Conservation (phyloP, 1,140 invertebrate genomes). For the Zaprionus capensis region DNA sequence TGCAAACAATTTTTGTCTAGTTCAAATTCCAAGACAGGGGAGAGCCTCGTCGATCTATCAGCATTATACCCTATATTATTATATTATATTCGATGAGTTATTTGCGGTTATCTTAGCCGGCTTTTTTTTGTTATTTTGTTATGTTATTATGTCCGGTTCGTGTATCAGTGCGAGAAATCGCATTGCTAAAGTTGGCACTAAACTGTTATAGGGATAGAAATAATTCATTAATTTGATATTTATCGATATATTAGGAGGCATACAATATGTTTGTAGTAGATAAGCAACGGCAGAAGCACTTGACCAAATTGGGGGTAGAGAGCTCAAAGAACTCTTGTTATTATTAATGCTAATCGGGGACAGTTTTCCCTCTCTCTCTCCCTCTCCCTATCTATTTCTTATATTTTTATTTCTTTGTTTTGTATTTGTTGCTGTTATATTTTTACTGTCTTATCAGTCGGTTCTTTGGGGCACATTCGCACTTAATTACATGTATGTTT, state of each 20-base stretch:
- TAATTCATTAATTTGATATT: slow-evolving; percentile 2
- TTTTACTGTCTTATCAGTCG: slow-evolving; percentile 19
- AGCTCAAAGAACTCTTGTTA: not conserved
- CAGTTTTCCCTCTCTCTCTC: not conserved
- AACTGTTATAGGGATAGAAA: not conserved
- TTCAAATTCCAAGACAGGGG: too few relatives aligned
- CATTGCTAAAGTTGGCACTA: slow-evolving; percentile 13
- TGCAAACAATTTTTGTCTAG: too few relatives aligned
- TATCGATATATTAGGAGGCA: not conserved
- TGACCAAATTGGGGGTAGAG: not conserved
- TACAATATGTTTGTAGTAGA: slow-evolving; percentile 19
- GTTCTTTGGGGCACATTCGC: slow-evolving; percentile 6
- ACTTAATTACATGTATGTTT: slow-evolving; percentile 5
- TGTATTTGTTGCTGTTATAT: not conserved
- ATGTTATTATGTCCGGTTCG: not conserved
- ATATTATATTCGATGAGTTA: not conserved
- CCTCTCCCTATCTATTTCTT: not conserved
- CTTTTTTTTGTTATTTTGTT: slow-evolving; percentile 3
- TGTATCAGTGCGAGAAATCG: slow-evolving; percentile 18
- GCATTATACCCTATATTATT: too few relatives aligned
- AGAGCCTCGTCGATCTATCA: too few relatives aligned
- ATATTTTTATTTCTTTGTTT: not conserved
- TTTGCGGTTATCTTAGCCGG: not conserved
- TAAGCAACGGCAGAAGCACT: slow-evolving; percentile 13
- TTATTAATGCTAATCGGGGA: slow-evolving; percentile 20